Evolutionary conservation across 1,140 invertebrate species (phyloP).

Genomic region (Trinorchestia longiramus): DNA sequence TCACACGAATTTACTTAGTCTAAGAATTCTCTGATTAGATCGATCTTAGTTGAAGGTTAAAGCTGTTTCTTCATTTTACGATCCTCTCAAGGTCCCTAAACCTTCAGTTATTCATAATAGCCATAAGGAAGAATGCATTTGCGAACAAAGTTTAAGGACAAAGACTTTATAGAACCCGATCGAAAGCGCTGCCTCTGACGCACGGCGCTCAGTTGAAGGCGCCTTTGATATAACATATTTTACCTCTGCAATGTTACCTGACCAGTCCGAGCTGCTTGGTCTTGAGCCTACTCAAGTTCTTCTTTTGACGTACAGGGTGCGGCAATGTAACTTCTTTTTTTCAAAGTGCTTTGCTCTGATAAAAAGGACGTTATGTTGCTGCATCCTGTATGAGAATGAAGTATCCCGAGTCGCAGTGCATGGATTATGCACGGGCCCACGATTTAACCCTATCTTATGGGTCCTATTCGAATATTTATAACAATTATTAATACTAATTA

Average conservation of each 20-base stretch:
- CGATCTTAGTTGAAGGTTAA: background rate
- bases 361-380: no score
- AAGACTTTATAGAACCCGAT: background rate
- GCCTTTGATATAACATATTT: background rate
- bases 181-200: background rate
- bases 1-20: background rate
- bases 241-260: no score
- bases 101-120: background rate
- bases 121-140: background rate
- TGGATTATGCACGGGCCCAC: no score
- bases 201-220: background rate
- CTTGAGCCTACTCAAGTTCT: no score
- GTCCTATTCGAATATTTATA: background rate
- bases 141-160: background rate
- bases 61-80: background rate
- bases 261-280: no score
- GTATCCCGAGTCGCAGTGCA: no score
- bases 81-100: background rate
- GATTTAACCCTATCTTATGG: background rate
- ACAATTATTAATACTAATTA: background rate
- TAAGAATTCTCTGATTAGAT: background rate
- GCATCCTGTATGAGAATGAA: no score
- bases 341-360: no score
- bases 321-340: no score
- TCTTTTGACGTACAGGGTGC: no score